Percentiles rank a stretch among this genome's conserved stretches.
Evolutionary conservation across 2,113 vertebrate species (phyloP).

Genomic region (Nansenia antarctica): DNA sequence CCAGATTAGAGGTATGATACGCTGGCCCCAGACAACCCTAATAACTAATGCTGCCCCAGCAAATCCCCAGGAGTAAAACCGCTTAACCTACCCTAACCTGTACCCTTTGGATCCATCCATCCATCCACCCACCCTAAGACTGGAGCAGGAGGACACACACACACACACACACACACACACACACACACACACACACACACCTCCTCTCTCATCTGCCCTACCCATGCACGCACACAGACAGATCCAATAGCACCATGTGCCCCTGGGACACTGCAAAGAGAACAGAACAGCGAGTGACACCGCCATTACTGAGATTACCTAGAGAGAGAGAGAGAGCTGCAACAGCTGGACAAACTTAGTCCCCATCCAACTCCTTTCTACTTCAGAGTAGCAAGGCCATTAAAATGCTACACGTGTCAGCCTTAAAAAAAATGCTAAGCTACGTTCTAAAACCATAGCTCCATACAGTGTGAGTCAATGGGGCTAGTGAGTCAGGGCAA

Average conservation of each 20-base stretch:
- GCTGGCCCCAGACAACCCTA: conserved; percentile 26
- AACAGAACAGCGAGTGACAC: background rate
- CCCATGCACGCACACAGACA: background rate
- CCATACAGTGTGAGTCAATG: too few relatives aligned
- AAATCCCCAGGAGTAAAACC: conserved; percentile 33
- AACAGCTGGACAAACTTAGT: background rate
- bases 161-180: background rate
- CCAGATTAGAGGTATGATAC: conserved; percentile 22
- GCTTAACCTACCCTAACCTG: conserved; percentile 31
- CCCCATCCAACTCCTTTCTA: background rate
- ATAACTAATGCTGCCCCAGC: conserved; percentile 32
- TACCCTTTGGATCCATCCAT: background rate
- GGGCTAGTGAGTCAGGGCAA: too few relatives aligned
- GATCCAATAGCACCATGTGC: background rate
- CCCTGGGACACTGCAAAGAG: background rate
- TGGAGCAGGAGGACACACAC: background rate
- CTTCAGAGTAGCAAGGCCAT: background rate
- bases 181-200: background rate
- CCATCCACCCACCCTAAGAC: too few relatives aligned
- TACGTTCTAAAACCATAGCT: too few relatives aligned
- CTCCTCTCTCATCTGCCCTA: background rate
- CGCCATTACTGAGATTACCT: background rate
- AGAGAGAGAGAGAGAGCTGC: background rate
- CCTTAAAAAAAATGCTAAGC: too few relatives aligned
- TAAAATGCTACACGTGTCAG: background rate